Base-by-base conservation (phyloP, 2,113 vertebrate genomes). In the Amphiprion ocellaris region DNA sequence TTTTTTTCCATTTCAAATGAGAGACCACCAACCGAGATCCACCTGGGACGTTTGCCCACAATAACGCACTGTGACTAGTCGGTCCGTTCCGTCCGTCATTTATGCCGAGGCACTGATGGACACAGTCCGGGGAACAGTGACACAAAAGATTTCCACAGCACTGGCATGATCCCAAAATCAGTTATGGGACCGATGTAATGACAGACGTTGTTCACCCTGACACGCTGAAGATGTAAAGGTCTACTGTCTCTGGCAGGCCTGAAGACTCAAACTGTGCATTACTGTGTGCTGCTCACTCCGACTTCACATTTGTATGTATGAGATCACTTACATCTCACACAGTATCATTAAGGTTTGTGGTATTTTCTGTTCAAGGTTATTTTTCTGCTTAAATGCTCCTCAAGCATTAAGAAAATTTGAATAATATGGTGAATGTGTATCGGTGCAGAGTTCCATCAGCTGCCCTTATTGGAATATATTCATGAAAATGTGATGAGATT, bases 21-120 rank as follows among this genome's bases (percentile, higher is more conserved):
- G 30, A 78, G 85, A 91, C 86, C 90, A 90, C 90, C 84, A 16
- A 68, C 60, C 6, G 4, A 60, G 84, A 46, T 67, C 86, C 88
- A 92, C 85, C 90, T 89, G 89, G 72, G 70, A 63, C 9, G 19
- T 52, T 44, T 37, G 53, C 15, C 30, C 49, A 88, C 77, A 84
- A 85, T 76, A 78, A 83, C 58, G 47, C 79, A 67, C 52, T 73
- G 71, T 89, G 81, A 75, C 69, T 56, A 33, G 58, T 10, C 15
- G 60, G 61, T 41, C 75, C 46, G 65, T 77, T 60, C 49, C 54
- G 26, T 80, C 74, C 72, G 28, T 68, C 37, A 28, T 46, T 79
- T 70, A 79, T 69, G 59, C 21, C 6, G 47, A 87, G 68, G 85
- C 77, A 88, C 53, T 84, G 90, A 90, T 7, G 24, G 85, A 90